Conservation (phyloP, 1,140 invertebrate genomes). For the Drosophila ananassae region DNA sequence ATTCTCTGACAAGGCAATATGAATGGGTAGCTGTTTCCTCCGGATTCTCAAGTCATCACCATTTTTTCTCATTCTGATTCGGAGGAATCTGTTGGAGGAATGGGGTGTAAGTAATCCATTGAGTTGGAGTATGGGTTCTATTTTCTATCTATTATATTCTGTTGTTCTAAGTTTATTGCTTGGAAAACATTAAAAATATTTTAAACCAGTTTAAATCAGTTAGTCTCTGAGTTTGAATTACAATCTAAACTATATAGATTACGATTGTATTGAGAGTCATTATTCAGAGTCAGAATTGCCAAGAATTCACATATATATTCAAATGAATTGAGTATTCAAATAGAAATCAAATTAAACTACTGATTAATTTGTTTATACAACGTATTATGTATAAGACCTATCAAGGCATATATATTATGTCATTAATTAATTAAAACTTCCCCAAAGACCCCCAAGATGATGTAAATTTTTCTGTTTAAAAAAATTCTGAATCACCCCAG, state of each 20-base stretch:
- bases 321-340: neutral
- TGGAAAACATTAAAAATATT: too few relatives aligned
- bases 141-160: neutral
- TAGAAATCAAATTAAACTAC: neutral
- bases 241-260: too few relatives aligned
- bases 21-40: slow-evolving; percentile 12
- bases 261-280: neutral
- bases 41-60: slow-evolving; percentile 31
- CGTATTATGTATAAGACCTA: neutral
- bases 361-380: neutral
- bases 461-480: neutral
- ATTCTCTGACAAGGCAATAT: slow-evolving; percentile 26
- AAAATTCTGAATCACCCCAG: slow-evolving; percentile 15
- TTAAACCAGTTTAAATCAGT: too few relatives aligned
- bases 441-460: neutral
- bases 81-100: slow-evolving; percentile 8
- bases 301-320: neutral
- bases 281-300: too few relatives aligned
- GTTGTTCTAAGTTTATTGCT: neutral
- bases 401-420: neutral
- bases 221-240: too few relatives aligned
- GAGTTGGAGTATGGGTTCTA: slow-evolving; percentile 7
- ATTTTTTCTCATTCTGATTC: slow-evolving; percentile 15
- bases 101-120: slow-evolving; percentile 23
- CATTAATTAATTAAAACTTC: neutral